Percentiles rank a stretch among this genome's conserved stretches.
Evolutionary conservation across 2,797 vertebrate genomes (phyloP).

Genomic region (Adelosebastes latens): DNA sequence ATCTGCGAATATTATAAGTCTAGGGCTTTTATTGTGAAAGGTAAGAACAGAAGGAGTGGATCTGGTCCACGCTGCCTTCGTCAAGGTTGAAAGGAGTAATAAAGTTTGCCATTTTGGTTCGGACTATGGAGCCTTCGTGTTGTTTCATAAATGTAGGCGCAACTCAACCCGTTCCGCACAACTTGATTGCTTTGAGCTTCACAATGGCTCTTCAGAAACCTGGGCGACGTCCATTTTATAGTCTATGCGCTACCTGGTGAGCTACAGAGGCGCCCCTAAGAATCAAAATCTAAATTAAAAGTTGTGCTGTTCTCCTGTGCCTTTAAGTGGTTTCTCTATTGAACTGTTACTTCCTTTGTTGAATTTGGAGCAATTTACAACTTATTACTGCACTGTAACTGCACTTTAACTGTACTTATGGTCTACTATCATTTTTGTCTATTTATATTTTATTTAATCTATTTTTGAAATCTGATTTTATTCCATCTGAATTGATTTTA

Average conservation of each 20-base stretch:
- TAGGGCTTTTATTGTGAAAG: too few relatives aligned
- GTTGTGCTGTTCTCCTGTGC: neutral
- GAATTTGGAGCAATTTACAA: neutral
- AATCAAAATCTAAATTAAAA: neutral
- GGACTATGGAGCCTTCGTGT: neutral
- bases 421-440: neutral
- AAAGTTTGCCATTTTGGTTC: rapidly evolving
- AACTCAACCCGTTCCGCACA: too few relatives aligned
- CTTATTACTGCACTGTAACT: neutral
- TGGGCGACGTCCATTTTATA: too few relatives aligned
- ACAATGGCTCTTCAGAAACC: too few relatives aligned
- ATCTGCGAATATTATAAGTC: too few relatives aligned
- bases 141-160: too few relatives aligned
- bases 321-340: neutral
- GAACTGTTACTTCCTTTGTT: neutral
- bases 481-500: neutral
- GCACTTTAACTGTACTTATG: neutral
- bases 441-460: neutral
- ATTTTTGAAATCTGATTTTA: neutral
- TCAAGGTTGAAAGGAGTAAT: too few relatives aligned
- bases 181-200: too few relatives aligned
- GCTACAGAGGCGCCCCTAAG: neutral
- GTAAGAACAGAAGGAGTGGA: too few relatives aligned
- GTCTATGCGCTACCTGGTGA: neutral
- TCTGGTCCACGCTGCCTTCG: too few relatives aligned